These are phyloP conservation scores for Rhynchotus rufescens DNA, from an alignment of 2,797 vertebrate species.

Conservation along the genomic window DNA sequence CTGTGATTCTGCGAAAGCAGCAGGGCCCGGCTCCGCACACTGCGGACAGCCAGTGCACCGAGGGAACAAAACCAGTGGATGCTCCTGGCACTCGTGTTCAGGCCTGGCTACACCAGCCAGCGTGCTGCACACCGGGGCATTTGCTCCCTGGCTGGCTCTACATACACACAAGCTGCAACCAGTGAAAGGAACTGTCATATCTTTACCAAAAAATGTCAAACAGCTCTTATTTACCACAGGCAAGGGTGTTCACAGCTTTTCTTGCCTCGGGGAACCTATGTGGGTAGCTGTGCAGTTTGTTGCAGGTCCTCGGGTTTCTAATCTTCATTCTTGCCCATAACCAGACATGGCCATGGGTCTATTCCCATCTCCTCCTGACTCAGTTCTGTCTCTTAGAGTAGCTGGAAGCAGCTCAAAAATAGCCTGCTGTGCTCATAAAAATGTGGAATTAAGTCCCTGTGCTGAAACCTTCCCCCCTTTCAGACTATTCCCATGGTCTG, in stretches of 20 bases:
- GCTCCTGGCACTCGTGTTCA: background rate
- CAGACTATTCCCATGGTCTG: accelerated
- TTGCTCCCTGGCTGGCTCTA: accelerated
- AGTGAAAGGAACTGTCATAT: background rate
- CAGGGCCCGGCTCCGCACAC: background rate
- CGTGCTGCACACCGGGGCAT: background rate
- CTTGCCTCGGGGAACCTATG: accelerated
- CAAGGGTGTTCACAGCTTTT: background rate
- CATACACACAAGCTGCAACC: background rate
- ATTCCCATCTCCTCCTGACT: background rate
- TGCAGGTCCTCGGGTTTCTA: background rate
- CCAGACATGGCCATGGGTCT: background rate
- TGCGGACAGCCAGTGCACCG: background rate
- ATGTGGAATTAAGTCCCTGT: accelerated
- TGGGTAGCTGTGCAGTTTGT: accelerated
- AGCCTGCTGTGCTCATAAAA: background rate
- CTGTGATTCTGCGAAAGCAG: background rate
- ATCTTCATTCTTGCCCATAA: accelerated
- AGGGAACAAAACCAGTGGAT: background rate
- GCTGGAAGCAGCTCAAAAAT: background rate
- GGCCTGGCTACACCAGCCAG: background rate
- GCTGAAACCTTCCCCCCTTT: background rate
- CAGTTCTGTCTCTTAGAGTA: background rate
- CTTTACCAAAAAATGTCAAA: too few relatives aligned
- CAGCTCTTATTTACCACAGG: background rate